Conservation (phyloP, 1,140 invertebrate genomes). For the Oryctes rhinoceros region DNA sequence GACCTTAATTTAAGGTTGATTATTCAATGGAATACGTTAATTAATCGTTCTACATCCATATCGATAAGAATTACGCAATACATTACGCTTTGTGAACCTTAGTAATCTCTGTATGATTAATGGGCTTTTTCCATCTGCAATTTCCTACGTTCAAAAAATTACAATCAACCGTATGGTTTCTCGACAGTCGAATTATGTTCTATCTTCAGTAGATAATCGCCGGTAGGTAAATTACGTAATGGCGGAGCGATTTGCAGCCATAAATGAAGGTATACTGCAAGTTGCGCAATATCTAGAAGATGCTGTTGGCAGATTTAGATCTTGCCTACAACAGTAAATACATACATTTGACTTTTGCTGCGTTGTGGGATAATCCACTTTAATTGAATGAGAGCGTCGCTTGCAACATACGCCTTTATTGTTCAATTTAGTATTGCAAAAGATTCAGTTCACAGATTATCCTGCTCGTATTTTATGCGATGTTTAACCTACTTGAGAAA, state of each 20-base stretch:
- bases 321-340: background rate
- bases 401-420: background rate
- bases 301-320: too few species aligned
- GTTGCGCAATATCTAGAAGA: background rate
- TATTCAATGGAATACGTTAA: too few species aligned
- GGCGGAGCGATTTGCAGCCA: background rate
- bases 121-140: background rate
- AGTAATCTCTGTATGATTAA: background rate
- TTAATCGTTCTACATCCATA: too few species aligned
- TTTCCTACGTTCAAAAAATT: conserved; percentile 1
- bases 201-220: background rate
- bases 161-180: background rate
- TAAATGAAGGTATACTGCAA: background rate
- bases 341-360: background rate
- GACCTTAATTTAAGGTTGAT: too few species aligned
- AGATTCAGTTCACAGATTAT: background rate
- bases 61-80: too few species aligned
- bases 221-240: background rate
- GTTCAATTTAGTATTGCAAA: background rate
- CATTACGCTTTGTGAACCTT: background rate
- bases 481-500: background rate
- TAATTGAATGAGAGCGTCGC: background rate
- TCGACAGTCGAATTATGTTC: background rate
- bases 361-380: background rate
- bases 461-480: background rate